phyloP scores from a whole-genome alignment of 2,888 invertebrate species.

The Drosophila hawaiiensis region DNA sequence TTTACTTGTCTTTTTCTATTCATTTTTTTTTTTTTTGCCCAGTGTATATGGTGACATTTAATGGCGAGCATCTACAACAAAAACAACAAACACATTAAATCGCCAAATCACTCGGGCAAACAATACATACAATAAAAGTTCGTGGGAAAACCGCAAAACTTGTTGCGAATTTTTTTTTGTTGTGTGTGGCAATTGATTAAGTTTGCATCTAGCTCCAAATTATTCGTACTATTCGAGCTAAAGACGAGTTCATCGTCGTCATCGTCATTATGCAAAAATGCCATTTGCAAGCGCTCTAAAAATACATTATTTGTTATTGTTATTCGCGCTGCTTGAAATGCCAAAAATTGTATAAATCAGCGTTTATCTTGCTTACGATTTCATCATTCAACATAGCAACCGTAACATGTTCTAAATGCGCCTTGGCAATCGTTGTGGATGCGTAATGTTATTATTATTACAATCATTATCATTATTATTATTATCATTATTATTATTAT shows the following conservation, averaged over 20 bases:
- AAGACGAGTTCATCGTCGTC: conserved; percentile 25
- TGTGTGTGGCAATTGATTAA: conserved; percentile 40
- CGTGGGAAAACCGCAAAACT: conserved; percentile 67
- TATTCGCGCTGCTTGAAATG: conserved; percentile 12
- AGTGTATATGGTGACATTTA: conserved; percentile 51
- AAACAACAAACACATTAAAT: conserved; percentile 15
- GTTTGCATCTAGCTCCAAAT: conserved; percentile 2
- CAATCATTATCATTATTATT: background rate
- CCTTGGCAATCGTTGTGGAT: conserved; percentile 25
- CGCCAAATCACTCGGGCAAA: conserved; percentile 56
- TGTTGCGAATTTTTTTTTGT: conserved; percentile 35
- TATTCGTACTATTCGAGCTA: background rate
- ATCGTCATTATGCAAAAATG: conserved; percentile 54
- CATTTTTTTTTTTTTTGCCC: conserved; percentile 17
- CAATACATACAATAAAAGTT: conserved; percentile 30
- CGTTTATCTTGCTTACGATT: conserved; percentile 44
- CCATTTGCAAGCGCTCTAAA: conserved; percentile 36
- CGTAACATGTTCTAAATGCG: conserved; percentile 51
- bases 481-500: background rate
- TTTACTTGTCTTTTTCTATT: background rate
- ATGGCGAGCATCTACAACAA: conserved; percentile 19
- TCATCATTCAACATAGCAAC: conserved; percentile 16
- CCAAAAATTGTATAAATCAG: conserved; percentile 38
- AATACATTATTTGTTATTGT: conserved; percentile 15
- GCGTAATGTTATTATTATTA: conserved; percentile 9